Base-by-base conservation (phyloP, 2,888 invertebrate species). In the Drosophila anomalata region DNA sequence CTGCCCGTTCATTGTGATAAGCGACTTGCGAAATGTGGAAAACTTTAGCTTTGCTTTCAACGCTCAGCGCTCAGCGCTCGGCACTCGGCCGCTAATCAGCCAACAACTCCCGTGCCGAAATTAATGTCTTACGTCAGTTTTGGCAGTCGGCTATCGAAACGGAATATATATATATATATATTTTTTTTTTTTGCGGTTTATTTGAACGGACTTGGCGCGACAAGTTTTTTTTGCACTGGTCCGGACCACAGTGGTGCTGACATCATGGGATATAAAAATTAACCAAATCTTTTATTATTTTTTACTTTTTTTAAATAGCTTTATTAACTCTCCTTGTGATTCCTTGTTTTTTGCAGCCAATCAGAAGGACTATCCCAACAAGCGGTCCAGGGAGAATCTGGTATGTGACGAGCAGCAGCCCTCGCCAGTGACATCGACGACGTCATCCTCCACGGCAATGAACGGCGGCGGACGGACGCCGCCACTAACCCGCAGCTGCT, bases 301-400 rank as follows among this genome's bases (percentile, higher is more conserved):
- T 31, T 31, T 31, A 0, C 46, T 56, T 33, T n/a, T 63, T 47
- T 54, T n/a, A 53, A 69, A 68, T 17, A 44, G 9, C 9, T 11
- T 20, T 17, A 47, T 53, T 65, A 53, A 67, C 46, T 22, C 29
- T 36, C n/a, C n/a, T 44, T 20, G 39, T 46, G 44, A 47, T 11
- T n/a, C 26, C 26, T 36, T 47, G 14, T 50, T 62, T 46, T 14
- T 14, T 53, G 31, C 93, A 95, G 95, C 94, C 90, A 95, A 94
- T 83, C 95, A 95, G 65, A 93, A 94, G 90, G 95, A 95, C 89
- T 95, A 95, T 91, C 94, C 94, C 87, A 93, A 94, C 82, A 94
- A 91, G 78, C 87, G 94, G 87, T 94, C 95, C 90, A 94, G 94
- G 86, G 95, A 95, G 77, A 90, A 90, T 79, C 93, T 95, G 76